Base-by-base conservation (phyloP, 1,140 invertebrate genomes). In the Halotydeus destructor region DNA sequence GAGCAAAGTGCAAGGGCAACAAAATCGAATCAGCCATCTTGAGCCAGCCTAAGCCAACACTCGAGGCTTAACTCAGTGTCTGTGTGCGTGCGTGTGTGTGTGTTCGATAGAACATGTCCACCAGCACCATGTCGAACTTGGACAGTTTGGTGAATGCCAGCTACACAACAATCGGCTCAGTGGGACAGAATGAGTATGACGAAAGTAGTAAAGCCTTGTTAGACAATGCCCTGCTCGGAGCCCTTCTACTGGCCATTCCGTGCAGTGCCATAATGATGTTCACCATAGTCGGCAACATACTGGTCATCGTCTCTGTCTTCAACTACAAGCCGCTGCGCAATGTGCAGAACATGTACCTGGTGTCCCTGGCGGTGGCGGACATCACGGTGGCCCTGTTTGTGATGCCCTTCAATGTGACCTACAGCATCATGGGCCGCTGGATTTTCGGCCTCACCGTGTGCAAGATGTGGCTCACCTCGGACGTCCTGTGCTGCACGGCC, bases 401-500 rank as follows among this genome's bases (percentile, higher is more conserved):
- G 18, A 76, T 97, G 68, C 93, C 93, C 9, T 76, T 98, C 52
- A 91, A 91, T 60, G 80, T 98, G 5, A 80, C 80, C 35, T 84
- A 91, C 55, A 78, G 82, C 3, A 73, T 94, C 32, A 65, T 86
- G 6, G 79, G 79, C 23, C 69, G 76, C 55, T 89, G 82, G 84
- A 71, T 80, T 21, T 85, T 88, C 53, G 84, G 83, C 5, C 78
- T 80, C 50, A 75, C 82, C 50, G 67, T 88, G 50, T 94, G 86
- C 65, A 85, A 94, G 57, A 73, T 93, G 57, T 97, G 88, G 88
- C 65, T 96, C 18, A 94, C 89, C 5, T 83, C 82, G 55, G 93
- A 98, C 58, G 82, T 97, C 3, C 70, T 96, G 5, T 89, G 86
- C 55, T 89, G 84, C 60, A 97, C 91, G 1, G 88, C 86, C 2